Evolutionary conservation across 2,113 vertebrate genomes (phyloP), one percentile per base, ranked within the genome.

Genomic region (Chaetops frenatus): DNA sequence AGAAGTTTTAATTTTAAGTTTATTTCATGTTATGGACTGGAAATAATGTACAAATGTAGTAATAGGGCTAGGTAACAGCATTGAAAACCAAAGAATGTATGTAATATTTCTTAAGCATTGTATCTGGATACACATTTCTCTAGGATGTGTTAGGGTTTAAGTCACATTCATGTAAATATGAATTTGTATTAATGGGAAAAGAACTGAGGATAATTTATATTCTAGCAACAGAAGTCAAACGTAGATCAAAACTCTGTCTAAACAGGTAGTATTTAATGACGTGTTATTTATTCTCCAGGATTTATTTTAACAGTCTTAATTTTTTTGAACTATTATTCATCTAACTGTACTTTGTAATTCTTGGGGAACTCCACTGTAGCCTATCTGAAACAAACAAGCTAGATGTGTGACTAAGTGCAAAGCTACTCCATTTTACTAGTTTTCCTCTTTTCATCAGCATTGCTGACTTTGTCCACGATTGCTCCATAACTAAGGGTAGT

Each of bases 281-380:
- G 35, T 69, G 53, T 96, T 96, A 82, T 87, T 96, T 76, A 61
- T 72, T 97, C 91, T 89, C 81, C 42, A 95, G 87, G 86, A 84
- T 97, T 86, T 96, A 84, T 96, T 97, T 97, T 95, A 95, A 96
- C 69, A 93, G 86, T 36, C 56, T 76, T 78, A 83, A 86, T 92
- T 94, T 84, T 94, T 29, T 50, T 65, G n/a, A 88, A 67, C 88
- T 90, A 51, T 67, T 62, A 80, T 87, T 90, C 66, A 62, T 45
- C 15, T 78, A 74, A 53, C 56, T 60, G 12, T 45, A 7, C 29
- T 74, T 54, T 67, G 54, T 78, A 82, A 54, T 91, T 94, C 76
- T 86, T 22, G 15, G 54, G n/a, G 65, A 86, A 81, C 83, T 88
- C 53, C 69, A 11, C 33, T 31, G 28, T 31, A 44, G 21, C 47